Conservation (phyloP, 1,140 invertebrate genomes). For the Hermatobates lingyangjiaoensis region DNA sequence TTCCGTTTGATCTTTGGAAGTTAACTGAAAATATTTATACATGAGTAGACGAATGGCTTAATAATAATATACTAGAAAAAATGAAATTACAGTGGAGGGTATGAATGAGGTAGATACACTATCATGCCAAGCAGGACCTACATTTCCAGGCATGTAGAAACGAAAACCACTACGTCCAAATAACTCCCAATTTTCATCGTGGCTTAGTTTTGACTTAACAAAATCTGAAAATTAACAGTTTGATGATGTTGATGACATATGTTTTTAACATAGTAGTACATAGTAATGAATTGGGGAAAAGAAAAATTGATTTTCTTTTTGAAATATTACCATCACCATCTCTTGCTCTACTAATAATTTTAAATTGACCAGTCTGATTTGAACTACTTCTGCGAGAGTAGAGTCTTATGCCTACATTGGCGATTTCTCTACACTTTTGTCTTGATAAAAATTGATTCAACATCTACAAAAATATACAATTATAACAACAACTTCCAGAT, state of each 20-base stretch:
- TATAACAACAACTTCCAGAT: too few relatives aligned
- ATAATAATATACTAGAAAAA: conserved; percentile 3
- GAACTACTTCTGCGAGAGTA: background rate
- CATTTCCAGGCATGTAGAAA: conserved; percentile 46
- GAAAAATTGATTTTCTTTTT: too few relatives aligned
- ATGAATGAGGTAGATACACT: conserved; percentile 24
- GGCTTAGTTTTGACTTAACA: background rate
- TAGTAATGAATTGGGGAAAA: too few relatives aligned
- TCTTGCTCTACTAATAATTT: background rate
- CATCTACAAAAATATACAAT: too few relatives aligned
- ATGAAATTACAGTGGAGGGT: conserved; percentile 17
- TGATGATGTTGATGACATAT: background rate
- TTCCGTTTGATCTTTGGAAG: conserved; percentile 9
- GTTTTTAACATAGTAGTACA: too few relatives aligned
- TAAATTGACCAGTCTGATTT: background rate
- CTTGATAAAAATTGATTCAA: too few relatives aligned
- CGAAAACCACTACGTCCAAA: conserved; percentile 39
- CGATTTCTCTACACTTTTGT: background rate
- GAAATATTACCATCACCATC: background rate
- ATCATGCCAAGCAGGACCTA: conserved; percentile 40
- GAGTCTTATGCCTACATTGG: background rate
- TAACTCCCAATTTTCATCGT: conserved; percentile 35
- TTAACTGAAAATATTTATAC: conserved; percentile 12
- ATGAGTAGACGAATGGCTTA: conserved; percentile 5
- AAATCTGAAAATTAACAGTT: conserved; percentile 1